Evolutionary conservation across 2,797 vertebrate genomes (phyloP).

Genomic region (Notolabrus celidotus): DNA sequence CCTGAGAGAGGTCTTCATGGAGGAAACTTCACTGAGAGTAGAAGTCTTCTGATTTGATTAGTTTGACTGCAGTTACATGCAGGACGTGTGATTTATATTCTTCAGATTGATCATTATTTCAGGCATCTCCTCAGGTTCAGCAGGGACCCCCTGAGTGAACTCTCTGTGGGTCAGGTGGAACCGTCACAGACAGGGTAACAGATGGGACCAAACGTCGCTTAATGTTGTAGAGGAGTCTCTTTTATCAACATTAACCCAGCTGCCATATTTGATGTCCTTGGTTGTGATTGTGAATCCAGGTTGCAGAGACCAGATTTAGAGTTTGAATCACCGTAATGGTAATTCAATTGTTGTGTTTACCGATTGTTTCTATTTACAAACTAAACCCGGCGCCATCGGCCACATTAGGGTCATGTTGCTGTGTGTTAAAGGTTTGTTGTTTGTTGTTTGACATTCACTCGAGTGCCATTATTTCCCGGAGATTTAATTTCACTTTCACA

Average conservation of each 20-base stretch:
- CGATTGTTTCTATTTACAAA: constrained; percentile 10
- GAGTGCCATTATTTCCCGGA: constrained; percentile 60
- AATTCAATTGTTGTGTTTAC: constrained; percentile 6
- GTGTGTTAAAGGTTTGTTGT: constrained; percentile 32
- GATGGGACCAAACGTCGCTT: not conserved
- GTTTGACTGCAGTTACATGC: constrained; percentile 6
- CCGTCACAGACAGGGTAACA: constrained; percentile 18
- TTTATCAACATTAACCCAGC: constrained; percentile 38
- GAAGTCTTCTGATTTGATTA: constrained; percentile 13
- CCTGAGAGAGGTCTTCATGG: not conserved
- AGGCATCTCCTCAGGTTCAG: not conserved
- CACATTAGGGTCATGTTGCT: constrained; percentile 18
- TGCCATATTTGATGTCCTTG: constrained; percentile 26
- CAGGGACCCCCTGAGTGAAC: constrained; percentile 12
- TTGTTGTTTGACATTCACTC: constrained; percentile 42
- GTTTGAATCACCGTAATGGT: constrained; percentile 9
- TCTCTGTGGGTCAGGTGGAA: not conserved
- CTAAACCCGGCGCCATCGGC: constrained; percentile 20
- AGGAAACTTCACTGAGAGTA: not conserved
- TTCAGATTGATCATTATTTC: constrained; percentile 7
- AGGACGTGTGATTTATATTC: not conserved
- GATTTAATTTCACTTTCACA: constrained; percentile 73
- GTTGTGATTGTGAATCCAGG: constrained; percentile 21
- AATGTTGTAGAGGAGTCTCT: constrained; percentile 13
- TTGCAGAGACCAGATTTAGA: not conserved